Conservation (phyloP, 2,888 invertebrate species). For the Rotaria socialis region DNA sequence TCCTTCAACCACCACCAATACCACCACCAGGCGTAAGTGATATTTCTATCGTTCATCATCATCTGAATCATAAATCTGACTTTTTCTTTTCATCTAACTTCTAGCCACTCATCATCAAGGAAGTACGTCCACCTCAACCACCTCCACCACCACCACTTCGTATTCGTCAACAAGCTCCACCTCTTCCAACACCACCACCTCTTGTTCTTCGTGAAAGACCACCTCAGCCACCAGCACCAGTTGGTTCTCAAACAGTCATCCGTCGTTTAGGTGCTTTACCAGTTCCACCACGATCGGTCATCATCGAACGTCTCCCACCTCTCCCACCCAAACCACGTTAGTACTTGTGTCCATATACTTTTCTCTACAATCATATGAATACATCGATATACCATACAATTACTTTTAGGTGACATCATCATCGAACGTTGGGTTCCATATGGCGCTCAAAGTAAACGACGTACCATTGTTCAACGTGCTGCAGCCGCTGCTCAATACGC, state of each 20-base stretch:
- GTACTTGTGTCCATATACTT: neutral
- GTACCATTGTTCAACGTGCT: conserved; percentile 20
- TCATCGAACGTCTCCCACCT: conserved; percentile 20
- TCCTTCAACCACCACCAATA: conserved; percentile 27
- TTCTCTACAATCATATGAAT: neutral
- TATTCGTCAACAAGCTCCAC: conserved; percentile 16
- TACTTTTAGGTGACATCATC: neutral
- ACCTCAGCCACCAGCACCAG: neutral
- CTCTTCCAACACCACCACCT: neutral
- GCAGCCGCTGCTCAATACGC: neutral
- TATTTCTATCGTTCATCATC: neutral
- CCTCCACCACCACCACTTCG: conserved; percentile 25
- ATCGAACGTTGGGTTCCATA: conserved; percentile 33
- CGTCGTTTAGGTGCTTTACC: neutral
- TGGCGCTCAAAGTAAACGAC: conserved; percentile 17
- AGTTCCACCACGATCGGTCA: conserved; percentile 33
- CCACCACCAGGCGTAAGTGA: conserved; percentile 27
- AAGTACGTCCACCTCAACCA: conserved; percentile 30
- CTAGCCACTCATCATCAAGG: conserved; percentile 28
- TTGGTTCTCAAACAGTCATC: conserved; percentile 13
- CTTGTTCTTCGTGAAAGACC: conserved; percentile 30
- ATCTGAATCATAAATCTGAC: neutral
- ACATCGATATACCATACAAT: too few species aligned
- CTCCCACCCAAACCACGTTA: conserved; percentile 10
- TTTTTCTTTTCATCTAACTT: neutral